Evolutionary conservation across 2,888 invertebrate genomes (phyloP), one percentile per base, ranked within the genome.

Genomic region (Uropetala carovei): DNA sequence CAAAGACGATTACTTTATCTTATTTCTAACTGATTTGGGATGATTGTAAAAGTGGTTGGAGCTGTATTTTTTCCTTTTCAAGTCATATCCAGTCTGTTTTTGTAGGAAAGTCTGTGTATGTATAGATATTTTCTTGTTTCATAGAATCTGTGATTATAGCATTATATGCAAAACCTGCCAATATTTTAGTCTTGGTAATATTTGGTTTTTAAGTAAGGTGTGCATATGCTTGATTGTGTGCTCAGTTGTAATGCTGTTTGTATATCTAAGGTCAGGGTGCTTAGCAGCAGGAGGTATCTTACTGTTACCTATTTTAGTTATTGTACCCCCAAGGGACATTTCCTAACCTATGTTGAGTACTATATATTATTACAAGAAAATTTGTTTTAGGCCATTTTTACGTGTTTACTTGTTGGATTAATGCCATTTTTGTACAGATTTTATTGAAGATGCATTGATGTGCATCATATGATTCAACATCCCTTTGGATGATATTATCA

Each of bases 231-330:
- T 89, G 57, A 85, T 58, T 22, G 43, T 89, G 89, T 89, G 89
- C 89, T 89, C 89, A 89, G 30, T 68, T 64, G 43, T 89, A 89
- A 89, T 64, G 14, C 89, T 86, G 86, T 89, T 18, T 89, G 89
- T 89, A 43, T 43, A 64, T 60, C 43, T 68, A 64, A 68, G 43
- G 64, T 89, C 68, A 64, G 30, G 89, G 89, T 89, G 89, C 89
- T 89, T 89, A 89, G 89, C 68, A 89, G 89, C 68, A 22, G 86
- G 59, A 89, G 64, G 64, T 89, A 64, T 89, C 89, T 89, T 43
- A 89, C 89, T 89, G 89, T 89, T 89, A 89, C 89, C 89, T 89
- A 89, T 89, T 89, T 89, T 64, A 64, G 60, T 89, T 64, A 64
- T 89, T 56, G 60, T 64, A 60, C 89, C 89, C n/a, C 43, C 27